Percentiles rank a stretch among this genome's conserved stretches.
phyloP scores from a whole-genome alignment of 2,797 vertebrate genomes.

The Microcaecilia unicolor region DNA sequence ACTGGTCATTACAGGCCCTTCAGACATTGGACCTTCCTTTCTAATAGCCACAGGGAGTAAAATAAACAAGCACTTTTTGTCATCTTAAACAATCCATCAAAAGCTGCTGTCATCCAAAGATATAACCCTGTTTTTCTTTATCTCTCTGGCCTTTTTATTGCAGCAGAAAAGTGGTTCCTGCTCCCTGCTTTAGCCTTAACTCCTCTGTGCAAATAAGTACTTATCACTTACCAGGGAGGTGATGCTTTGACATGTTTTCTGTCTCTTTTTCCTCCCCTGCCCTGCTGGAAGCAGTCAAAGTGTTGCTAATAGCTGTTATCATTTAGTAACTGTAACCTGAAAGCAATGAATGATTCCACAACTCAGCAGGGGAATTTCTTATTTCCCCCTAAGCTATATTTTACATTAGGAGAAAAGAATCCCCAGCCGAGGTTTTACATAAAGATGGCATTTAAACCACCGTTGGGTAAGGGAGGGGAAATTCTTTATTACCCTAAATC shows the following conservation, averaged over 20 bases:
- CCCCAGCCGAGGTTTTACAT: neutral
- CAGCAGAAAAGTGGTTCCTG: conserved; percentile 39
- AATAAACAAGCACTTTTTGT: conserved; percentile 33
- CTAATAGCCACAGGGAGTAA: conserved; percentile 41
- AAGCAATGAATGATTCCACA: conserved; percentile 42
- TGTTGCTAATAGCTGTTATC: conserved; percentile 60
- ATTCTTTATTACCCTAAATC: no score
- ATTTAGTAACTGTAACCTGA: conserved; percentile 48
- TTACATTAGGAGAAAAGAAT: neutral
- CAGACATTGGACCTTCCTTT: conserved; percentile 41
- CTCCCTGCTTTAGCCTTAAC: conserved; percentile 46
- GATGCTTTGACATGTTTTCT: conserved; percentile 50
- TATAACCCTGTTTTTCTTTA: conserved; percentile 41
- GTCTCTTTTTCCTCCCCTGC: conserved; percentile 44
- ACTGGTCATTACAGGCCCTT: conserved; percentile 43
- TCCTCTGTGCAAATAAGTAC: conserved; percentile 52
- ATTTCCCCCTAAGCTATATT: neutral
- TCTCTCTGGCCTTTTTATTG: conserved; percentile 27
- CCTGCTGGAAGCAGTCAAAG: conserved; percentile 42
- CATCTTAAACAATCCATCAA: conserved; percentile 55
- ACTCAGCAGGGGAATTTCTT: conserved; percentile 8
- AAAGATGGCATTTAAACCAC: neutral
- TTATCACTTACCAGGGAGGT: conserved; percentile 57
- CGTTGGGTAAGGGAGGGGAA: no score
- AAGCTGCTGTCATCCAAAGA: conserved; percentile 52